These are phyloP conservation scores for Gasterosteus aculeatus DNA, from an alignment of 2,113 vertebrate genomes.

Conservation along the genomic window DNA sequence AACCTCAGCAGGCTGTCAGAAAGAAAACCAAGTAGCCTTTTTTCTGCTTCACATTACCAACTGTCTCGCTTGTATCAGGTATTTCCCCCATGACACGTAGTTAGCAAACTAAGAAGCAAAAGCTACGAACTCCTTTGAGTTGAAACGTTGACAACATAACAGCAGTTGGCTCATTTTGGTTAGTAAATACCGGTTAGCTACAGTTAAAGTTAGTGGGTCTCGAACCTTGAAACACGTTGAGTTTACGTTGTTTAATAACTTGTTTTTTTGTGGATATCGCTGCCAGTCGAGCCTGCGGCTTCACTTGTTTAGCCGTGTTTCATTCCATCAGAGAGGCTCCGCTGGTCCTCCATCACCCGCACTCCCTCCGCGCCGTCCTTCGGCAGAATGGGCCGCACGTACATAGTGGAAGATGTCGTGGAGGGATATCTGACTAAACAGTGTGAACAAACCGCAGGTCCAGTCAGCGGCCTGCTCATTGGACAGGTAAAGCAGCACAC, in stretches of 20 bases:
- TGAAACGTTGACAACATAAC: neutral
- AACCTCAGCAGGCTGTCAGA: constrained; percentile 40
- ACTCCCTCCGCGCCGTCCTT: neutral
- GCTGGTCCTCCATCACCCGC: neutral
- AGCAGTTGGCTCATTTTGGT: neutral
- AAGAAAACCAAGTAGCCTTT: neutral
- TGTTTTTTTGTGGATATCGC: neutral
- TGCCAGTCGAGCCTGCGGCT: neutral
- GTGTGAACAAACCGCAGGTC: constrained; percentile 52
- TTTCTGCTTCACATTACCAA: neutral
- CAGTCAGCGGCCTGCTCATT: constrained; percentile 88
- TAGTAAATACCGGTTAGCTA: neutral
- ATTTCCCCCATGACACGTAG: neutral
- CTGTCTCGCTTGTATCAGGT: neutral
- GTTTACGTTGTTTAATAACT: neutral
- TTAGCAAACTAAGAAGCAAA: neutral
- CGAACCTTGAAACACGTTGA: neutral
- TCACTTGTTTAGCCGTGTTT: neutral
- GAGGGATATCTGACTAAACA: constrained; percentile 74
- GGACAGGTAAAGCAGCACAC: constrained; percentile 84
- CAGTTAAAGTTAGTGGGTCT: neutral
- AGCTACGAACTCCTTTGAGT: neutral
- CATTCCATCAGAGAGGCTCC: neutral
- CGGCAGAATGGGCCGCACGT: constrained; percentile 78
- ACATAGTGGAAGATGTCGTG: constrained; percentile 78